Evolutionary conservation across 2,888 invertebrate species (phyloP).

Genomic region (Resseliella maxima): DNA sequence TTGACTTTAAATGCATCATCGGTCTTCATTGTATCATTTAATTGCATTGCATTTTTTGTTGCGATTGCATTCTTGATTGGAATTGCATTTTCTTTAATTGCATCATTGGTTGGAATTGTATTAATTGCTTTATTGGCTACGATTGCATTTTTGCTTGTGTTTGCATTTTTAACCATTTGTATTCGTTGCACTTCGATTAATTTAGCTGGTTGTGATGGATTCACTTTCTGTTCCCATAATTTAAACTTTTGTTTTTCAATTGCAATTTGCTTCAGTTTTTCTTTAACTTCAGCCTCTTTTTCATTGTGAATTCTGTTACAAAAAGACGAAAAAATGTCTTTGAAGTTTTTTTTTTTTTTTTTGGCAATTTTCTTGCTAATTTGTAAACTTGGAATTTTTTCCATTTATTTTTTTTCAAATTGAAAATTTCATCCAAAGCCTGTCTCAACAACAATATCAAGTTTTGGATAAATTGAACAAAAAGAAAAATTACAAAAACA

Average conservation of each 20-base stretch:
- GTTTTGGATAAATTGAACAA: no score
- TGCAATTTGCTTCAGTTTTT: not conserved
- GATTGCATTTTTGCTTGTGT: not conserved
- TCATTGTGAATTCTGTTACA: not conserved
- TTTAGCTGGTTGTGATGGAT: not conserved
- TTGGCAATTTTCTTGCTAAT: no score
- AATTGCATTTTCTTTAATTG: no score
- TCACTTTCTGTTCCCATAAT: not conserved
- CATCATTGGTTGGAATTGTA: no score
- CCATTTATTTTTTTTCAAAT: not conserved
- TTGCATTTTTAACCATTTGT: not conserved
- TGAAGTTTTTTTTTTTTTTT: conserved; percentile 1
- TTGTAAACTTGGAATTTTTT: not conserved
- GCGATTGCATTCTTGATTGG: not conserved
- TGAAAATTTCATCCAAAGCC: no score
- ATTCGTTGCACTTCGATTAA: not conserved
- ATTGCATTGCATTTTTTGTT: not conserved
- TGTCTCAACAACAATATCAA: no score
- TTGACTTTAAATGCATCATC: no score
- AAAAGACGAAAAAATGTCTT: not conserved
- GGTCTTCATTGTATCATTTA: no score
- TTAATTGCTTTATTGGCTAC: no score
- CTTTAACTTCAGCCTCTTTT: not conserved
- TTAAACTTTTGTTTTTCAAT: not conserved
- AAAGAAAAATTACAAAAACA: no score